A percentile compares a stretch with the other conserved stretches of the same genome.
phyloP scores from a whole-genome alignment of 2,888 invertebrate genomes.

The Hyles lineata region DNA sequence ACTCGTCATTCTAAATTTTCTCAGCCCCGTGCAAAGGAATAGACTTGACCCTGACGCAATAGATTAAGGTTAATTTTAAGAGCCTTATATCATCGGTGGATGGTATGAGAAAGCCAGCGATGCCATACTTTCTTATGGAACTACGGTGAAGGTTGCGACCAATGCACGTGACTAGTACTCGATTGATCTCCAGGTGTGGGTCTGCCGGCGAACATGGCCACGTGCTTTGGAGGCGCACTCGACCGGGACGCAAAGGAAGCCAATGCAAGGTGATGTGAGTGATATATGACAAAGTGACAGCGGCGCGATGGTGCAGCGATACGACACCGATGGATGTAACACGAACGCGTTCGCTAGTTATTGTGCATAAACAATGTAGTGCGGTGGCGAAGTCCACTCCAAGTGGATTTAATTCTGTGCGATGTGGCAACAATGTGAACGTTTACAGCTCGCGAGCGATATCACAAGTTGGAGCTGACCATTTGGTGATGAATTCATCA shows the following conservation, averaged over 20 bases:
- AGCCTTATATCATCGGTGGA: not conserved
- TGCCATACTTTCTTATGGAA: not conserved
- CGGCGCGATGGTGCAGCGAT: not conserved
- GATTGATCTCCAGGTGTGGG: not conserved
- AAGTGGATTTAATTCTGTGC: not conserved
- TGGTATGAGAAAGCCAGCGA: not conserved
- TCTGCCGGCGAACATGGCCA: not conserved
- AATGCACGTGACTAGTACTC: not conserved
- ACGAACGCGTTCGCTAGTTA: not conserved
- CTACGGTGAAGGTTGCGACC: not conserved
- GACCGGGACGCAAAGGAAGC: not conserved
- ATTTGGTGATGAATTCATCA: constrained; percentile 13
- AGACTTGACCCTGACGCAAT: not conserved
- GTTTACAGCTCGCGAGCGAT: not conserved
- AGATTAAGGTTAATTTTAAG: not conserved
- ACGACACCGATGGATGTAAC: not conserved
- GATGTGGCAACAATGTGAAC: not conserved
- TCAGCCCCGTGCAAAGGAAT: not conserved
- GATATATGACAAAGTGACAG: not conserved
- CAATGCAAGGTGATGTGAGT: not conserved
- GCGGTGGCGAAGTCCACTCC: not conserved
- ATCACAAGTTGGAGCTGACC: not conserved
- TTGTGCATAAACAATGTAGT: not conserved
- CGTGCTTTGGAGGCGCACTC: not conserved
- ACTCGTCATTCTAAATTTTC: not conserved